Conservation (phyloP, 2,797 vertebrate genomes). For the Propithecus perrieri region DNA sequence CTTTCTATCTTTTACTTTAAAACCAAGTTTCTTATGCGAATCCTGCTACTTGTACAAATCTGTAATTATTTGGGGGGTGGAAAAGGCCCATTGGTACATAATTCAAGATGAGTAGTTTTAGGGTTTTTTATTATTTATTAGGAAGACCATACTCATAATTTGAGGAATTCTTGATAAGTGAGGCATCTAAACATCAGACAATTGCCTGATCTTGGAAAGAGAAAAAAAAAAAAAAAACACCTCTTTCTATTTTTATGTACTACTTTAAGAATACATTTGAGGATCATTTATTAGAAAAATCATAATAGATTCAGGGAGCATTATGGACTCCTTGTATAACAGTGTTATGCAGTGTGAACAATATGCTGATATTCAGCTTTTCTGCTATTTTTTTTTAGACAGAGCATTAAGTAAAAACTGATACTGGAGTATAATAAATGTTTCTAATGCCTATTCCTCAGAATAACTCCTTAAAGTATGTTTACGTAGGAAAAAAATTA, state of each 20-base stretch:
- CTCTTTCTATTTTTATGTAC: not conserved
- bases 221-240: not conserved
- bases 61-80: constrained; percentile 62
- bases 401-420: constrained; percentile 12
- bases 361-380: not conserved
- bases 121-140: constrained; percentile 27
- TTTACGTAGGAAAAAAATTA: constrained; percentile 23
- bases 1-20: constrained; percentile 13
- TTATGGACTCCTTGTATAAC: not conserved
- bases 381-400: not conserved
- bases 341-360: not conserved
- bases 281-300: constrained; percentile 28
- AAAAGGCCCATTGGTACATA: not conserved
- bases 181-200: constrained; percentile 29
- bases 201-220: not conserved
- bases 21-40: not conserved
- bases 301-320: not conserved
- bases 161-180: constrained; percentile 45
- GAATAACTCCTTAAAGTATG: constrained; percentile 22
- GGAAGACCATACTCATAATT: not conserved
- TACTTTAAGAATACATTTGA: constrained; percentile 9
- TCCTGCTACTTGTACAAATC: not conserved
- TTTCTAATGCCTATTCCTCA: not conserved
- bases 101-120: constrained; percentile 39
- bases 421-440: not conserved